Evolutionary conservation across 2,797 vertebrate species (phyloP).

Genomic region (Tapirus indicus): DNA sequence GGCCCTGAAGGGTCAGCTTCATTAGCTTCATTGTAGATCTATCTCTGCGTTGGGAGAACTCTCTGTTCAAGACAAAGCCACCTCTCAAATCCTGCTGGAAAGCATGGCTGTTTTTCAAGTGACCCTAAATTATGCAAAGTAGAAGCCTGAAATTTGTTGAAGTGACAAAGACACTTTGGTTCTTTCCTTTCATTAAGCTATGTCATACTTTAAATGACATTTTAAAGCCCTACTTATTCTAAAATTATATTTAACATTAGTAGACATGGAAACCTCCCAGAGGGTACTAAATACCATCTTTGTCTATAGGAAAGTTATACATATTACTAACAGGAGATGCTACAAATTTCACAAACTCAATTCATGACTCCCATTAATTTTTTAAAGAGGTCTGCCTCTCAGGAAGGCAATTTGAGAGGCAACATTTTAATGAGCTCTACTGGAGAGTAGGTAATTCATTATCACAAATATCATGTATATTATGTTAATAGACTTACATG

Average conservation of each 20-base stretch:
- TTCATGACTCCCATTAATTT: constrained; percentile 75
- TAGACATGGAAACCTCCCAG: constrained; percentile 68
- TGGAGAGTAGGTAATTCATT: constrained; percentile 76
- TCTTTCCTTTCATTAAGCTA: constrained; percentile 68
- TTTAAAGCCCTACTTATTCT: constrained; percentile 72
- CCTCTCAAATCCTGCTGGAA: neutral
- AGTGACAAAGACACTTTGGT: constrained; percentile 72
- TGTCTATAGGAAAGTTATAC: constrained; percentile 71
- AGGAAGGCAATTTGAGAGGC: constrained; percentile 57
- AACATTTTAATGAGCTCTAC: constrained; percentile 75
- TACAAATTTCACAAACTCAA: constrained; percentile 75
- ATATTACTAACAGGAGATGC: constrained; percentile 67
- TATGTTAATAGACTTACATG: constrained; percentile 74
- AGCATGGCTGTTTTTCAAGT: constrained; percentile 55
- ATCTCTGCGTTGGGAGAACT: neutral
- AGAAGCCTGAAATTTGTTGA: constrained; percentile 59
- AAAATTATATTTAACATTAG: constrained; percentile 64
- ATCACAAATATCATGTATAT: constrained; percentile 76
- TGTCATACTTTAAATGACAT: constrained; percentile 65
- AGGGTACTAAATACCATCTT: constrained; percentile 63
- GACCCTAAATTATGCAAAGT: neutral
- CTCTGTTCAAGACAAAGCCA: neutral
- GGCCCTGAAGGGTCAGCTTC: neutral
- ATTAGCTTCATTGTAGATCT: neutral
- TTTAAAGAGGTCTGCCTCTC: constrained; percentile 64